Base-by-base conservation (phyloP, 2,113 vertebrate genomes). In the Lepisosteus oculatus region DNA sequence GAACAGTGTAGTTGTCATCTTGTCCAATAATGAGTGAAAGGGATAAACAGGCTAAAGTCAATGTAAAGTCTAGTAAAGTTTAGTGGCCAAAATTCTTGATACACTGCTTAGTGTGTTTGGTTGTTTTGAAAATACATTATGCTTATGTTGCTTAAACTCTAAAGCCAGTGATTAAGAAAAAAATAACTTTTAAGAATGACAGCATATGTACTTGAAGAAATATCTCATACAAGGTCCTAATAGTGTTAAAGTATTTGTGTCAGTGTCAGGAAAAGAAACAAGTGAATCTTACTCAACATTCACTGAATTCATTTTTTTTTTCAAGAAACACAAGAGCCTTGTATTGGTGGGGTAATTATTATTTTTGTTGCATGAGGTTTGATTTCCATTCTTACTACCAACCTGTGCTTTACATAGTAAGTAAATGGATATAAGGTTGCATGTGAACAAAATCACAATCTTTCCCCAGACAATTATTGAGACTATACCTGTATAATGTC, bases 231-330 rank as follows among this genome's bases (percentile, higher is more conserved):
- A 29, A 29, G 29, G 29, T 29, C 1, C 29, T 29, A 29, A 29
- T 29, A 29, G 29, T 29, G 29, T 29, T 29, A 29, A 29, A 80
- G 81, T 73, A 82, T 76, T 74, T 6, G 14, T 67, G 79, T 78
- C 72, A 74, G 68, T 0, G 68, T 57, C 77, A 79, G 77, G 70
- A 70, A 81, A 56, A 29, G 66, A 47, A 41, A 71, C 76, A 66
- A 72, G 69, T 42, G 45, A 72, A 72, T 69, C n/a, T 77, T 73
- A 82, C 84, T 87, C 75, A 64, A 83, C 43, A 66, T 61, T 29
- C 72, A 79, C 82, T 80, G 74, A 77, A 74, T 71, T 76, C 71
- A 81, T 79, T 72, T 72, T 75, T 77, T 78, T 77, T 82, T 81
- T 85, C 69, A 69, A 74, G 74, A 74, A 3, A 65, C 69, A 82